Evolutionary conservation across 1,140 invertebrate species (phyloP), one percentile per base, ranked within the genome.

Genomic region (Trichogramma pretiosum): DNA sequence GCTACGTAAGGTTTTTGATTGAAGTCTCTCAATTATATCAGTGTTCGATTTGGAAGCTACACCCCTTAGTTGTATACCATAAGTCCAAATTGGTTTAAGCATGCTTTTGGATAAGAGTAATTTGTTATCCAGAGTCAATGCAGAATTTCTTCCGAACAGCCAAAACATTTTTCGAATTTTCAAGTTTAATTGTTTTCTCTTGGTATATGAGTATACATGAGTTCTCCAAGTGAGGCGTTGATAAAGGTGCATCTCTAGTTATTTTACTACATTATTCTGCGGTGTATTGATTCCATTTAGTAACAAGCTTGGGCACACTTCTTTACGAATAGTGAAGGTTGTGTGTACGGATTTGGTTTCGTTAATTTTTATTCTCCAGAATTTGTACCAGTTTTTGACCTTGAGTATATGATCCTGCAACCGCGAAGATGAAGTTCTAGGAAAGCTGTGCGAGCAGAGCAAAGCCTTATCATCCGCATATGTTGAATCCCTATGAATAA

Each of bases 61-160:
- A n/a, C 59, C 59, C 61, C 57, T 64, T 17, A 66, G 37, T 48
- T 62, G 53, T 5, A 61, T 55, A 9, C 59, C 62, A 47, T 65
- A 62, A 9, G 47, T 60, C 59, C 61, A 65, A 8, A 64, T 51
- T 10, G 63, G 62, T 45, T 58, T 57, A 5, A 64, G 46, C 3
- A 63, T 56, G 2, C 22, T 19, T 35, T 63, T 58, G 43, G 65
- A 62, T 1, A 65, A 24, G 11, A 58, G 35, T 5, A 64, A 13
- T 56, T 66, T 64, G 48, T 60, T 60, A 22, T 58, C 17, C 14
- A 30, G 4, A 24, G 36, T 19, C 19, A 40, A 8, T 33, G 24
- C 9, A 8, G 41, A 37, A 1, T 30, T 45, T 18, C 36, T 39
- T n/a, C 46, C 46, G 21, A 39, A 51, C 23, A 22, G 32, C 56